Conservation (phyloP, 2,113 vertebrate species). For the Pseudorhombus dupliciocellatus region DNA sequence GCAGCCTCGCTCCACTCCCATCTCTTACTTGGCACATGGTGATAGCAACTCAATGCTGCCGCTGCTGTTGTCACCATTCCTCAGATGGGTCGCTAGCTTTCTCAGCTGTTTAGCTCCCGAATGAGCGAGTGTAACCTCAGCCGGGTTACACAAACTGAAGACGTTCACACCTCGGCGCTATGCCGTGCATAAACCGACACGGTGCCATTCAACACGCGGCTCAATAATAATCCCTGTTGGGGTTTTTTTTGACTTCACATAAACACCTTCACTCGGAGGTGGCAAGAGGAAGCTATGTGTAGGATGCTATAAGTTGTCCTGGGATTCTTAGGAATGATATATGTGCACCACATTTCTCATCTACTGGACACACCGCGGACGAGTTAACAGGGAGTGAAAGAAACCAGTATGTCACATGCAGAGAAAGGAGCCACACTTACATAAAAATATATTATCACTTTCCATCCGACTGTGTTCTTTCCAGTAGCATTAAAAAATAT, state of each 20-base stretch:
- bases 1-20: constrained; percentile 44
- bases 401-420: not conserved
- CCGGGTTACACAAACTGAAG: constrained; percentile 56
- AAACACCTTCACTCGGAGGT: constrained; percentile 29
- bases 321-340: not conserved
- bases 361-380: not conserved
- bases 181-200: constrained; percentile 17
- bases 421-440: not conserved
- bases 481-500: not conserved
- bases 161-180: constrained; percentile 64
- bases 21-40: constrained; percentile 66
- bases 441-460: not conserved
- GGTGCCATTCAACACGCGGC: constrained; percentile 20
- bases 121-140: constrained; percentile 63
- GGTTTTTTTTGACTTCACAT: constrained; percentile 7
- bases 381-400: not conserved
- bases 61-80: constrained; percentile 80
- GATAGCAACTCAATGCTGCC: constrained; percentile 71
- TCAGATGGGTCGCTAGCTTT: constrained; percentile 53
- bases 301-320: constrained; percentile 18
- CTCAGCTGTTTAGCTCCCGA: constrained; percentile 73
- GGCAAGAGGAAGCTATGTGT: constrained; percentile 16
- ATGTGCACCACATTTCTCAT: not conserved
- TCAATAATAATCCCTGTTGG: constrained; percentile 24
- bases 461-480: not conserved